Percentiles rank a stretch among this genome's conserved stretches.
These are phyloP conservation scores for Danio tinwini DNA, from an alignment of 2,797 vertebrate genomes.

Conservation along the genomic window DNA sequence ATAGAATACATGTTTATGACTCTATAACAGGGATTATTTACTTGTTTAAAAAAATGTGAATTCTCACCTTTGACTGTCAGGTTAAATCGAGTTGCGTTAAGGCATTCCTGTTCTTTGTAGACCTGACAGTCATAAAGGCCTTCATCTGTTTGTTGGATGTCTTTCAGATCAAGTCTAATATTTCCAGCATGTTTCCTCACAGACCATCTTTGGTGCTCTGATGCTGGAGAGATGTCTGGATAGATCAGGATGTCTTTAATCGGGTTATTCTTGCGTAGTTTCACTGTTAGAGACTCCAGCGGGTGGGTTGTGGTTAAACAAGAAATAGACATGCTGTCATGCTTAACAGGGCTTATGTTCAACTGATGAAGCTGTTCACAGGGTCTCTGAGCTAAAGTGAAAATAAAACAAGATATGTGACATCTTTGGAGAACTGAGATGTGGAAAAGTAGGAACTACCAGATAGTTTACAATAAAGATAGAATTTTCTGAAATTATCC, in stretches of 20 bases:
- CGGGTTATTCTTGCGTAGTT: neutral
- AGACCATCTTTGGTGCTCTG: slow-evolving; percentile 23
- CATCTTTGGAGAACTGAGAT: slow-evolving; percentile 3
- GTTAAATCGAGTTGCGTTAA: neutral
- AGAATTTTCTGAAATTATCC: neutral
- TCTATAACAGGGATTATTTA: neutral
- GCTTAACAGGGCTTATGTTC: neutral
- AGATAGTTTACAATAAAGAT: neutral
- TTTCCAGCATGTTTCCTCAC: neutral
- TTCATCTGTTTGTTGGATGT: neutral
- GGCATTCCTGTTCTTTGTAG: neutral
- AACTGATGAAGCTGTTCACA: neutral
- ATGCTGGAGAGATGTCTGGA: neutral
- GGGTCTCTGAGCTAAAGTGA: neutral
- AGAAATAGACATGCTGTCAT: neutral
- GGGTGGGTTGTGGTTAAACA: neutral
- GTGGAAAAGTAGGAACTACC: neutral
- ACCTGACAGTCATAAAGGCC: slow-evolving; percentile 29
- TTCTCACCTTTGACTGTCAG: slow-evolving; percentile 12
- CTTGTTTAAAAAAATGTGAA: neutral
- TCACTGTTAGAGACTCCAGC: neutral
- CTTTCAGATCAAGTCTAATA: slow-evolving; percentile 14
- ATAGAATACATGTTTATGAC: neutral
- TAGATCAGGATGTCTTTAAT: neutral
- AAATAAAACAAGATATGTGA: slow-evolving; percentile 32